Evolutionary conservation across 2,113 vertebrate genomes (phyloP).

Genomic region (Protobothrops mucrosquamatus): DNA sequence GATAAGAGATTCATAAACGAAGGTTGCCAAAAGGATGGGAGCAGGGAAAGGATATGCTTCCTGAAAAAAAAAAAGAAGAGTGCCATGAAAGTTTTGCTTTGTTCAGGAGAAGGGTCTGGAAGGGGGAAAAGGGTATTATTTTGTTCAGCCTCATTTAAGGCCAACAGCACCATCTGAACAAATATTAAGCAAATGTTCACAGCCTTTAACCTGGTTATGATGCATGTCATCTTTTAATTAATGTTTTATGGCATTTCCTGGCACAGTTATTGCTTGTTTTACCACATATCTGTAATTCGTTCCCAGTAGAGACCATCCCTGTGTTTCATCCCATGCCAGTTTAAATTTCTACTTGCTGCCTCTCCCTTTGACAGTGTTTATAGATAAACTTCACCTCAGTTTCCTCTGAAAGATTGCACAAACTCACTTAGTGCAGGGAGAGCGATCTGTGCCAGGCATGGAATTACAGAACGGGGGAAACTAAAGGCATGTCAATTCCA

Average conservation of each 20-base stretch:
- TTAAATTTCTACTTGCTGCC: slow-evolving; percentile 7
- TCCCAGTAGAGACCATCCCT: slow-evolving; percentile 18
- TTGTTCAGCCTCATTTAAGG: slow-evolving; percentile 66
- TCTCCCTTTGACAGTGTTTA: background rate
- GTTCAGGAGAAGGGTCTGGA: slow-evolving; percentile 64
- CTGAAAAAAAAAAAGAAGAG: slow-evolving; percentile 64
- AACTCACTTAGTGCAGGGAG: background rate
- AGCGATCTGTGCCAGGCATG: background rate
- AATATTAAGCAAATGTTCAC: slow-evolving; percentile 64
- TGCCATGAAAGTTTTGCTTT: slow-evolving; percentile 64
- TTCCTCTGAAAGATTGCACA: slow-evolving; percentile 1
- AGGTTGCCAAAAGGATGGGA: slow-evolving; percentile 41
- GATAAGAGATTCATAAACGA: slow-evolving; percentile 71
- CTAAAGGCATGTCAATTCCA: background rate
- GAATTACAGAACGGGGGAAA: background rate
- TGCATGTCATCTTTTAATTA: slow-evolving; percentile 61
- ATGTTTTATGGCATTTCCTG: slow-evolving; percentile 61
- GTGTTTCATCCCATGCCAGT: slow-evolving; percentile 36
- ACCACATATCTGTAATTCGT: slow-evolving; percentile 43
- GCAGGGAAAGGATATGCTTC: slow-evolving; percentile 39
- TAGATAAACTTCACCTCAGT: background rate
- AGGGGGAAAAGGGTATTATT: slow-evolving; percentile 61
- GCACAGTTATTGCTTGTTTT: slow-evolving; percentile 46
- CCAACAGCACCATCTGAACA: slow-evolving; percentile 63
- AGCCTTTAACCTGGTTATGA: slow-evolving; percentile 59